Conservation (phyloP, 2,113 vertebrate genomes). For the Seriola dumerili region DNA sequence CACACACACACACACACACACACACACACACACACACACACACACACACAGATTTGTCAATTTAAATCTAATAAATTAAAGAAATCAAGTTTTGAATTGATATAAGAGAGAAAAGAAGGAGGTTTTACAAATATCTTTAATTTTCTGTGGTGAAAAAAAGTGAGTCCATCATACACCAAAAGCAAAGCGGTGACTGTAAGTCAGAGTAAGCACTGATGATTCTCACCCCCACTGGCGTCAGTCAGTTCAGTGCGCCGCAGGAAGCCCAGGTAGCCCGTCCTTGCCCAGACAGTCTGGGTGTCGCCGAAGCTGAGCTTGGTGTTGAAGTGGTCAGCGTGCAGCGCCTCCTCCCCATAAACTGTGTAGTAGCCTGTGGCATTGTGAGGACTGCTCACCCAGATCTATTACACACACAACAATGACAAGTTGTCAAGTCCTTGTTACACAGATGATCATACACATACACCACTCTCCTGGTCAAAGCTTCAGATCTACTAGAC, state of each 20-base stretch:
- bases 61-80: neutral
- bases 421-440: neutral
- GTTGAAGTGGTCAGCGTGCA: constrained; percentile 96
- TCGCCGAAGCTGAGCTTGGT: constrained; percentile 95
- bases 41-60: neutral
- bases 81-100: neutral
- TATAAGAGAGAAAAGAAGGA: neutral
- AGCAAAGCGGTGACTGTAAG: neutral
- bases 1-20: constrained; percentile 11
- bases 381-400: constrained; percentile 98
- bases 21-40: constrained; percentile 19
- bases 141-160: neutral
- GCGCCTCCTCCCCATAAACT: constrained; percentile 93
- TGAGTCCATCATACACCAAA: neutral
- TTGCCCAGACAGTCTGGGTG: constrained; percentile 94
- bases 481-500: neutral
- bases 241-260: constrained; percentile 96
- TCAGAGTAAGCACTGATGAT: neutral
- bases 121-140: neutral
- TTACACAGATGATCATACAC: neutral
- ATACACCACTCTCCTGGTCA: neutral
- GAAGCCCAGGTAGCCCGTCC: constrained; percentile 97
- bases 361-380: constrained; percentile 97
- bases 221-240: constrained; percentile 94
- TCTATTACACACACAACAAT: constrained; percentile 72